Evolutionary conservation across 2,797 vertebrate genomes (phyloP), one percentile per base, ranked within the genome.

Genomic region (Lacerta bilineata): DNA sequence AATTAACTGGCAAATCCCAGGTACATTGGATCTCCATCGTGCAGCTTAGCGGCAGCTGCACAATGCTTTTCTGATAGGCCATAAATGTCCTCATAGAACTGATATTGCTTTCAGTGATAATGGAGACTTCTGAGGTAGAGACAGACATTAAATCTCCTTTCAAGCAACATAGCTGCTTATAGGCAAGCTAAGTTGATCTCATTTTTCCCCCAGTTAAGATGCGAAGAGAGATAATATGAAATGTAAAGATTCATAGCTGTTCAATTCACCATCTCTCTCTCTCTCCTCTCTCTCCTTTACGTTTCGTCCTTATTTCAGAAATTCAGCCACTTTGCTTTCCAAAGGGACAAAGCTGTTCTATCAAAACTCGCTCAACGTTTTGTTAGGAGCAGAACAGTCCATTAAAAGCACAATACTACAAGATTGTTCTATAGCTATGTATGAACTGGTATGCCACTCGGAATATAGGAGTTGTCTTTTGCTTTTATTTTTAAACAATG

Each of bases 1-100:
- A 91, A 91, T 92, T 91, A 93, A 93, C 41, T 71, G 66, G 74
- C 27, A 84, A 90, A 87, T 87, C 77, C 83, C 90, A 86, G 83
- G 29, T 36, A 25, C 59, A 5, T 0, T 0, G 66, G 46, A n/a
- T 17, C 83, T 69, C 61, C 46, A 25, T 36, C 83, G 72, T 69
- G 76, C 43, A 86, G 83, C 72, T 90, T 80, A 76, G 50, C n/a
- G 89, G 85, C 36, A 87, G 71, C 91, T 81, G 64, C 43, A 25
- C 43, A 59, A 6, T 0, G 8, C 46, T 41, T 66, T 90, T 87
- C 41, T 17, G 27, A 11, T 41, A 76, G 36, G 36, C 39, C 86
- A 91, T 69, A 15, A 46, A 68, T 74, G 71, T 59, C 66, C 80
- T 74, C 46, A 89, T 81, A 88, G 9, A 86, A 82, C 0, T 46